Percentiles rank a stretch among this genome's conserved stretches.
phyloP scores from a whole-genome alignment of 1,140 invertebrate genomes.

The Adoxophyes honmai region DNA sequence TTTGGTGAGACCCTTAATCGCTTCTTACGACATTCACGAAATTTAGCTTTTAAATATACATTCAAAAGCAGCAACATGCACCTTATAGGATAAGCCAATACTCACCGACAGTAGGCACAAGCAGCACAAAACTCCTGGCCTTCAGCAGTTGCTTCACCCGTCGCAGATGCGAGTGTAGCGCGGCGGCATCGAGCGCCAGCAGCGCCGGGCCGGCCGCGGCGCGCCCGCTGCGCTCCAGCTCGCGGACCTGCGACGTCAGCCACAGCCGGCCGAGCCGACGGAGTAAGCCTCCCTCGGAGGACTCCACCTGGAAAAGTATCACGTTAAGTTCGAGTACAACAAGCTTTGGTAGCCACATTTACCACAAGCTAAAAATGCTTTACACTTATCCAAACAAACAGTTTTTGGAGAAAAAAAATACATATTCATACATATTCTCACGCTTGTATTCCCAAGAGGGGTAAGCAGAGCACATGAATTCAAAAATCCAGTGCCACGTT shows the following conservation, averaged over 20 bases:
- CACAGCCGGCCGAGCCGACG: conserved; percentile 78
- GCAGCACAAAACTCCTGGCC: conserved; percentile 86
- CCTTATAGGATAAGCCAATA: not conserved
- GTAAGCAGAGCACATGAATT: too few species aligned
- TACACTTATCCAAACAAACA: too few species aligned
- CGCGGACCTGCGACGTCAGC: conserved; percentile 78
- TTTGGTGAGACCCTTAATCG: too few species aligned
- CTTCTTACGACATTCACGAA: too few species aligned
- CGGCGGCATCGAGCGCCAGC: conserved; percentile 66
- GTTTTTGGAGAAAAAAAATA: too few species aligned
- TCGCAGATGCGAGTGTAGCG: conserved; percentile 77
- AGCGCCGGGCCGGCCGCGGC: conserved; percentile 61
- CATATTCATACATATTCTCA: too few species aligned
- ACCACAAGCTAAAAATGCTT: too few species aligned
- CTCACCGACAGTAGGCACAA: conserved; percentile 82
- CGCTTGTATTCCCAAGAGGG: too few species aligned
- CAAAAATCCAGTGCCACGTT: too few species aligned
- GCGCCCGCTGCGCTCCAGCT: conserved; percentile 69
- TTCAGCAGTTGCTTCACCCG: conserved; percentile 88
- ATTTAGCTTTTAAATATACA: too few species aligned
- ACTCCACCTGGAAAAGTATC: not conserved
- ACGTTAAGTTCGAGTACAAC: not conserved
- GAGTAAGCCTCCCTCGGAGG: conserved; percentile 51
- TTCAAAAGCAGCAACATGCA: too few species aligned
- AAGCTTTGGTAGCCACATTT: too few species aligned